Percentiles rank a stretch among this genome's conserved stretches.
These are phyloP conservation scores for Sorex maritimensis DNA, from an alignment of 2,797 vertebrate genomes.

Conservation along the genomic window DNA sequence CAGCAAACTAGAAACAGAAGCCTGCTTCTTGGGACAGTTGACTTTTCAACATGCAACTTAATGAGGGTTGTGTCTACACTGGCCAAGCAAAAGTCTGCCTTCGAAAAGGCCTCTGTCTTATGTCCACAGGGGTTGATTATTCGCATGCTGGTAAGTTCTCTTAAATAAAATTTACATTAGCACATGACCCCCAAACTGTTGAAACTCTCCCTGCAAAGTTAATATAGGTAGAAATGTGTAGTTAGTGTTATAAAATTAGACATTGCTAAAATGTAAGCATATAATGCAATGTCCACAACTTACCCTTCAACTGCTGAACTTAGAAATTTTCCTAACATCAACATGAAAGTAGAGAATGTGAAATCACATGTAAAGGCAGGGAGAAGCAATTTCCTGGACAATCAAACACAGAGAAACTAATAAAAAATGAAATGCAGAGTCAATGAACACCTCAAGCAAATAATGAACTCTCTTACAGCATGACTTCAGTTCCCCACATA, in stretches of 20 bases:
- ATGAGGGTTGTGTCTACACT: background rate
- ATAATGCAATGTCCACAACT: conserved; percentile 39
- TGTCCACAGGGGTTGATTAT: background rate
- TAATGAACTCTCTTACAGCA: conserved; percentile 21
- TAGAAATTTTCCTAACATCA: conserved; percentile 64
- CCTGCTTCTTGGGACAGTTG: background rate
- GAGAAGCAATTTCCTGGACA: conserved; percentile 79
- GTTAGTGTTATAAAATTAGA: conserved; percentile 7
- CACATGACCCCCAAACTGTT: background rate
- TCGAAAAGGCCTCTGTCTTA: background rate
- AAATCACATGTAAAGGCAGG: conserved; percentile 57
- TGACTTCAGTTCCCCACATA: conserved; percentile 64
- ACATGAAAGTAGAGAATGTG: conserved; percentile 48
- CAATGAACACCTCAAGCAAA: conserved; percentile 65
- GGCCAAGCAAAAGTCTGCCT: conserved; percentile 9
- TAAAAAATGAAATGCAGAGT: conserved; percentile 69
- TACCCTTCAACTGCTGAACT: conserved; percentile 49
- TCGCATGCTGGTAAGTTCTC: background rate
- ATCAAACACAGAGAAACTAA: conserved; percentile 72
- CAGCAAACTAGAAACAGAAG: background rate
- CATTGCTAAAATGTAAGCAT: conserved; percentile 25
- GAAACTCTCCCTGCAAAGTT: conserved; percentile 22
- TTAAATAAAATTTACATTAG: conserved; percentile 9
- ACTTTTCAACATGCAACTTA: conserved; percentile 18
- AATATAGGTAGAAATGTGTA: conserved; percentile 5